Conservation (phyloP, 2,797 vertebrate species). For the Tamandua tetradactyla region DNA sequence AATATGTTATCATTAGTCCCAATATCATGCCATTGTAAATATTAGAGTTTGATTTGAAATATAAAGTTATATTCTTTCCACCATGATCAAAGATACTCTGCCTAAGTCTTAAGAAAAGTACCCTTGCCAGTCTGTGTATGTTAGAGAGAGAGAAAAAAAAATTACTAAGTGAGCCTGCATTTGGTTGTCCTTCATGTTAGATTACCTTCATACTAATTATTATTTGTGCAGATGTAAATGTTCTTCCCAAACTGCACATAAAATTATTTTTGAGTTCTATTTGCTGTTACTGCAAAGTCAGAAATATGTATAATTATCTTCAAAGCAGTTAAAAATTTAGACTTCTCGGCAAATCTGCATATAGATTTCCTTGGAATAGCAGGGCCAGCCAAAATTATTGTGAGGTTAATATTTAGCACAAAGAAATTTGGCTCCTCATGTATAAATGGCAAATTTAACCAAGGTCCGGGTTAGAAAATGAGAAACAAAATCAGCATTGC, state of each 20-base stretch:
- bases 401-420: constrained; percentile 24
- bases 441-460: constrained; percentile 39
- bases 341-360: neutral
- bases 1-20: neutral
- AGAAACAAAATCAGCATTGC: neutral
- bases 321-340: constrained; percentile 9
- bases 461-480: constrained; percentile 39
- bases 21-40: neutral
- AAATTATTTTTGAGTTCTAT: neutral
- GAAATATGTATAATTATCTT: constrained; percentile 34
- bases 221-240: neutral
- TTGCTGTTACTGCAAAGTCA: neutral
- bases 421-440: neutral
- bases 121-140: neutral
- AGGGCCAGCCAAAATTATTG: neutral
- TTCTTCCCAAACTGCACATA: neutral
- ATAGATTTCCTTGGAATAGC: constrained; percentile 1
- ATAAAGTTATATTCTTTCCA: neutral
- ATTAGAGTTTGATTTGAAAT: constrained; percentile 9
- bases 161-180: neutral
- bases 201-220: constrained; percentile 12
- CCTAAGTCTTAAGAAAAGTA: neutral
- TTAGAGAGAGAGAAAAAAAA: neutral
- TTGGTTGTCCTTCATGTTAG: neutral
- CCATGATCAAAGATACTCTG: neutral